Conservation (phyloP, 2,888 invertebrate genomes). For the Orchesellides sinensis region DNA sequence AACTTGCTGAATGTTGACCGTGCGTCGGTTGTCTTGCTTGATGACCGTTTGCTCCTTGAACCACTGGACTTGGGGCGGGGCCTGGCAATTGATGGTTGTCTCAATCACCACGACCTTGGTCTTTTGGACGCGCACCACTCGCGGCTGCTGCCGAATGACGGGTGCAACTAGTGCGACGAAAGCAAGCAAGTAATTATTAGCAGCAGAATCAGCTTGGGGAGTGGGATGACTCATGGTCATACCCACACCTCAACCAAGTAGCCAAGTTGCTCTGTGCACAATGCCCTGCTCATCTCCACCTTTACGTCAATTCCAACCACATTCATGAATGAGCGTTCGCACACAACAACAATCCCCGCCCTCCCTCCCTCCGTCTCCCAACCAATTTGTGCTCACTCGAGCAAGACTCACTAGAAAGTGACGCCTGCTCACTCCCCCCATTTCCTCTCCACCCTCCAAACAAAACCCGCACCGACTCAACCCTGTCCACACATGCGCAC, state of each 20-base stretch:
- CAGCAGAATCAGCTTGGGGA: no score
- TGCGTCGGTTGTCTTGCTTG: conserved; percentile 86
- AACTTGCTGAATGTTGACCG: conserved; percentile 86
- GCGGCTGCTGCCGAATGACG: conserved; percentile 95
- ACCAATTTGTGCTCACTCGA: no score
- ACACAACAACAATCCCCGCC: not conserved
- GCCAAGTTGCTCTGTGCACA: no score
- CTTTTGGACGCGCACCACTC: conserved; percentile 93
- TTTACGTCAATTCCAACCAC: no score
- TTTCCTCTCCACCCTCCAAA: no score
- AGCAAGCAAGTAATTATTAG: not conserved
- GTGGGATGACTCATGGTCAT: no score
- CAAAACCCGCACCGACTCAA: no score
- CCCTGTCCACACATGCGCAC: no score
- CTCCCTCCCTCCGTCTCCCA: no score
- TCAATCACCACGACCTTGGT: conserved; percentile 95
- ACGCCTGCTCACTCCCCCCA: no score
- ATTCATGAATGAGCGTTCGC: not conserved
- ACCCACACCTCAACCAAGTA: no score
- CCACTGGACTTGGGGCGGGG: conserved; percentile 96
- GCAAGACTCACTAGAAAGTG: no score
- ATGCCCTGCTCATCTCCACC: conserved; percentile 95
- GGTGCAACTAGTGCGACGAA: conserved; percentile 84
- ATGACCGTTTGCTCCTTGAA: conserved; percentile 91
- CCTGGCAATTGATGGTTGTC: conserved; percentile 94